Conservation (phyloP, 2,113 vertebrate genomes). For the Hemichromis elongatus region DNA sequence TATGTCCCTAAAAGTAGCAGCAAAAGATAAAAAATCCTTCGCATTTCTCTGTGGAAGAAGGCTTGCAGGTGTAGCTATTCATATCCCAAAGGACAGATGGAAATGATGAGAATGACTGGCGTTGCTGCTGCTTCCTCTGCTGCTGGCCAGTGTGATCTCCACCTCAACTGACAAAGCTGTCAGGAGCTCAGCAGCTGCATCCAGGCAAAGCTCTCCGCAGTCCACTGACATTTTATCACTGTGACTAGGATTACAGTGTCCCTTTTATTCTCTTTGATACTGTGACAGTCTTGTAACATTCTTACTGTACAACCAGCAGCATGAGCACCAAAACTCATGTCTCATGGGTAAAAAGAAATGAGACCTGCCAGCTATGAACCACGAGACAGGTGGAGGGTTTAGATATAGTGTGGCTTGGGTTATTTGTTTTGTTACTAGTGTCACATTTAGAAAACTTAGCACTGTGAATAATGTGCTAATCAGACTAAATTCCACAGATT, state of each 20-base stretch:
- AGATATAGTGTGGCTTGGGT: not conserved
- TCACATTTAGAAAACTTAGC: not conserved
- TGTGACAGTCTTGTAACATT: constrained; percentile 32
- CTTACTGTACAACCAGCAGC: not conserved
- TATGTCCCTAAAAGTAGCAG: not conserved
- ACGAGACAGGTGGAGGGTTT: not conserved
- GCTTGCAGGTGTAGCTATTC: not conserved
- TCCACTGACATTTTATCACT: constrained; percentile 41
- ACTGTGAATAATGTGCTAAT: not conserved
- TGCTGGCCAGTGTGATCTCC: constrained; percentile 30
- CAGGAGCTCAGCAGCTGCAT: constrained; percentile 38
- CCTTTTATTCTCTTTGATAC: constrained; percentile 46
- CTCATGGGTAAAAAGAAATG: not conserved
- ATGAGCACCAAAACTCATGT: not conserved
- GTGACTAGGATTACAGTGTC: constrained; percentile 33
- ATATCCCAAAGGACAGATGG: not conserved
- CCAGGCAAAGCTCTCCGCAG: not conserved
- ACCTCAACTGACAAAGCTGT: constrained; percentile 40
- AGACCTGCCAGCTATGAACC: not conserved
- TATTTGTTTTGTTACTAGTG: not conserved
- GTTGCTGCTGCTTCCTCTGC: not conserved
- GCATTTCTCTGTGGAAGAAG: not conserved
- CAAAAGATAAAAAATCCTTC: not conserved
- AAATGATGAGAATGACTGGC: not conserved
- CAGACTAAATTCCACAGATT: not conserved